phyloP scores from a whole-genome alignment of 2,113 vertebrate genomes.

The Sorex fumeus region DNA sequence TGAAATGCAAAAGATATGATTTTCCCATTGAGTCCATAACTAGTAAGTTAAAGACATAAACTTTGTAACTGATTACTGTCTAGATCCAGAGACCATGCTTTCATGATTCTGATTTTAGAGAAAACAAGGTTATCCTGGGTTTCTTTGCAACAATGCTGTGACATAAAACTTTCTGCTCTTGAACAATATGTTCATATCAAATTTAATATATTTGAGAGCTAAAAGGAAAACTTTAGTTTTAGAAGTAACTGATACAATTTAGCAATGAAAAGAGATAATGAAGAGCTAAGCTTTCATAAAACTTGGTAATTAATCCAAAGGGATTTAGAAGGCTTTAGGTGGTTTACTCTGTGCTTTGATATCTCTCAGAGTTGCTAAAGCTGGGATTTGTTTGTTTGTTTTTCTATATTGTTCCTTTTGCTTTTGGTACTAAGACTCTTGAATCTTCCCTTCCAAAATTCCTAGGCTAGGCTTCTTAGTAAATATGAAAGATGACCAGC shows the following conservation, averaged over 20 bases:
- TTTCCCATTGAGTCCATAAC: constrained; percentile 3
- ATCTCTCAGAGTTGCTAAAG: not conserved
- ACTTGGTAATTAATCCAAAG: not conserved
- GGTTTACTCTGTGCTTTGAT: not conserved
- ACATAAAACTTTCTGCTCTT: not conserved
- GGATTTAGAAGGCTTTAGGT: not conserved
- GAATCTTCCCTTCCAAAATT: not conserved
- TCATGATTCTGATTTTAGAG: not conserved
- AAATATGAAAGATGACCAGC: not conserved
- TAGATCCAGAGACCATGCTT: not conserved
- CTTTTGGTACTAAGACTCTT: not conserved
- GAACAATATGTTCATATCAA: not conserved
- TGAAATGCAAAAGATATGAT: not conserved
- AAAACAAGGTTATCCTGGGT: not conserved
- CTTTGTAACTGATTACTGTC: not conserved
- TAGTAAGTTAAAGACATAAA: not conserved
- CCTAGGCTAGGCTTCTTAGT: not conserved
- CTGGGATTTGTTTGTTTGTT: not conserved
- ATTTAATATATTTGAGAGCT: constrained; percentile 10
- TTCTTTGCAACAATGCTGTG: not conserved
- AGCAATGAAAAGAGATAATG: not conserved
- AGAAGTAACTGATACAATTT: not conserved
- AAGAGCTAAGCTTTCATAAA: not conserved
- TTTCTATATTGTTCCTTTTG: not conserved
- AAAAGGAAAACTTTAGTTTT: not conserved